Evolutionary conservation across 2,113 vertebrate species (phyloP).

Genomic region (Eubucco bourcierii): DNA sequence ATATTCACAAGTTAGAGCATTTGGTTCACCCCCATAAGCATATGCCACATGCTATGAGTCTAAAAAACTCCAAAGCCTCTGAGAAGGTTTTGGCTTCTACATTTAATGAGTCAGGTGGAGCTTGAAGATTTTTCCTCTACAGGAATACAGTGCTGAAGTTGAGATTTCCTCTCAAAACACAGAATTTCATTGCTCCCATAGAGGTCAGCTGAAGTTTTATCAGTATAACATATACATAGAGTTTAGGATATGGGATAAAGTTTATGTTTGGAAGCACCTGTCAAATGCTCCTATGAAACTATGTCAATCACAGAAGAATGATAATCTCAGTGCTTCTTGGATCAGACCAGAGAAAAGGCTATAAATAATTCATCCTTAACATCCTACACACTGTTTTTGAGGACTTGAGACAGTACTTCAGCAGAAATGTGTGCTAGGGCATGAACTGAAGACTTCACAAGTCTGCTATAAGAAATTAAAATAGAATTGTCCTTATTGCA

Average conservation of each 20-base stretch:
- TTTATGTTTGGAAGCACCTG: not conserved
- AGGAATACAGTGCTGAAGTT: not conserved
- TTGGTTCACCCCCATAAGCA: slow-evolving; percentile 19
- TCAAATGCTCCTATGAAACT: not conserved
- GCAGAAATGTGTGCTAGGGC: not conserved
- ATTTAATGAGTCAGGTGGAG: slow-evolving; percentile 9
- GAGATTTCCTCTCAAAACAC: slow-evolving; percentile 1
- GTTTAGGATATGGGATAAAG: not conserved
- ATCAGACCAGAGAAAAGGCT: not conserved
- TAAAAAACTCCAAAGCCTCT: not conserved
- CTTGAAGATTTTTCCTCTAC: not conserved
- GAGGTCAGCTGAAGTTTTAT: not conserved
- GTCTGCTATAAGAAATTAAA: not conserved
- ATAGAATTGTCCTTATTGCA: not conserved
- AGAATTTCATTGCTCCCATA: not conserved
- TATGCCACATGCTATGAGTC: not conserved
- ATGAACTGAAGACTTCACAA: not conserved
- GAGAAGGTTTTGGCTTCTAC: slow-evolving; percentile 9
- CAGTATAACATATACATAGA: not conserved
- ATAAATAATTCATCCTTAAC: not conserved
- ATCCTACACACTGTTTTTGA: not conserved
- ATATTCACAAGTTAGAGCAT: slow-evolving; percentile 12
- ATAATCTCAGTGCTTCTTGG: not conserved
- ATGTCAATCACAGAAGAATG: not conserved
- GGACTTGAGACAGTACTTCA: not conserved